Percentiles rank a stretch among this genome's conserved stretches.
These are phyloP conservation scores for Uria lomvia DNA, from an alignment of 2,113 vertebrate species.

Conservation along the genomic window DNA sequence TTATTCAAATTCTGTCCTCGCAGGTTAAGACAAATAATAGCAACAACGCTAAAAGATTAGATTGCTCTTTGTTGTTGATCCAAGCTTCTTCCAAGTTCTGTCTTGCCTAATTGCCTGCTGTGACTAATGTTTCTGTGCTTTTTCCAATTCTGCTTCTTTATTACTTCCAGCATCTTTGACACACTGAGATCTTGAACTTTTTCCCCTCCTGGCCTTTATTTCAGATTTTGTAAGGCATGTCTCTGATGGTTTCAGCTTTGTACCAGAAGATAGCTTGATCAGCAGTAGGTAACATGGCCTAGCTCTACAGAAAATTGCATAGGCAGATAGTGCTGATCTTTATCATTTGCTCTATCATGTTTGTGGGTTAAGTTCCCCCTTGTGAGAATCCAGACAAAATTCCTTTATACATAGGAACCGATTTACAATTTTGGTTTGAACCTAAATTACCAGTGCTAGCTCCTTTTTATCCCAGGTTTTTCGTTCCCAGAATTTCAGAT, in stretches of 20 bases:
- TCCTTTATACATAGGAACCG: neutral
- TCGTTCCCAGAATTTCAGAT: neutral
- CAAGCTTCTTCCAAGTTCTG: conserved; percentile 4
- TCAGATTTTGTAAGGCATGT: neutral
- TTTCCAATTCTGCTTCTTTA: neutral
- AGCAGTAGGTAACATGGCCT: neutral
- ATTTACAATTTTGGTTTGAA: neutral
- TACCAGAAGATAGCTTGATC: neutral
- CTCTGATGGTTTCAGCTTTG: neutral
- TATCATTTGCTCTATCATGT: accelerated
- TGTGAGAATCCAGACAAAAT: neutral
- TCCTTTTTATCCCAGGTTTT: neutral
- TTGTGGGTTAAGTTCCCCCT: neutral
- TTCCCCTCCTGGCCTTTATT: neutral
- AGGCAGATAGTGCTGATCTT: neutral
- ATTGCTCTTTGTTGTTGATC: conserved; percentile 20
- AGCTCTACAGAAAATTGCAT: accelerated
- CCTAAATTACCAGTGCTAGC: neutral
- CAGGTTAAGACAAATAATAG: conserved; percentile 13
- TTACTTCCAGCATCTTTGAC: neutral
- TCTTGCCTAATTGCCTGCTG: conserved; percentile 11
- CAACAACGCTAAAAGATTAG: neutral
- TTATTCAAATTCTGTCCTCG: neutral
- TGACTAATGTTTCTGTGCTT: neutral
- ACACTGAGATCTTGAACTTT: neutral